Conservation (phyloP, 37 sponge, comb jelly and placozoan genomes). For the Haliclona indistincta region DNA sequence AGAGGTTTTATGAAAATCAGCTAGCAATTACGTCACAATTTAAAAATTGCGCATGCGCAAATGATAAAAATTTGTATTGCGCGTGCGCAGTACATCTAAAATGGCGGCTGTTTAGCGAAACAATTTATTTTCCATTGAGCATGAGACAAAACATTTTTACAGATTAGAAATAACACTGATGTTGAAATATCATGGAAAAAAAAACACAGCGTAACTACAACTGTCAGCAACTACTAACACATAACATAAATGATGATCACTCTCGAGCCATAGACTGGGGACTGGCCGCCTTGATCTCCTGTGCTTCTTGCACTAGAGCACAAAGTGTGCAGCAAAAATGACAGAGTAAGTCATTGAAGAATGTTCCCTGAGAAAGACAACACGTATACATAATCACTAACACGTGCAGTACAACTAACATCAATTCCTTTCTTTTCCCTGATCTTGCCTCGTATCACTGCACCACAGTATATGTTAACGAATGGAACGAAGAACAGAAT, state of each 20-base stretch:
- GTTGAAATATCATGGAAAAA: too few species aligned
- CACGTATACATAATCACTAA: conserved; percentile 4
- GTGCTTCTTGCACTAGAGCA: conserved; percentile 35
- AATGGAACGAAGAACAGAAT: conserved; percentile 4
- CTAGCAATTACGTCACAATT: too few species aligned
- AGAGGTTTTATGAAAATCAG: too few species aligned
- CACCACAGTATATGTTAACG: conserved; percentile 36
- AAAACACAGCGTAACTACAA: neutral
- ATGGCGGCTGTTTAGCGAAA: too few species aligned
- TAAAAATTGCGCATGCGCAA: neutral
- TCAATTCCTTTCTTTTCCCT: conserved; percentile 42
- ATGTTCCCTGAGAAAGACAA: conserved; percentile 17
- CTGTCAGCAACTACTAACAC: too few species aligned
- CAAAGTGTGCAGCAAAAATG: conserved; percentile 10
- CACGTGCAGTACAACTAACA: conserved; percentile 11
- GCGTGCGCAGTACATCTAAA: too few species aligned
- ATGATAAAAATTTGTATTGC: neutral
- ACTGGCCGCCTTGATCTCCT: conserved; percentile 15
- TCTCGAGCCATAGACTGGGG: conserved; percentile 18
- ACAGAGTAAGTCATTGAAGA: conserved; percentile 27
- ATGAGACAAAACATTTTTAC: too few species aligned
- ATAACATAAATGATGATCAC: too few species aligned
- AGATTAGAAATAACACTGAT: too few species aligned
- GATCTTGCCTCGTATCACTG: conserved; percentile 29
- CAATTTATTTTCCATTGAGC: too few species aligned